These are phyloP conservation scores for Ploceus nigricollis DNA, from an alignment of 2,113 vertebrate species.

Conservation along the genomic window DNA sequence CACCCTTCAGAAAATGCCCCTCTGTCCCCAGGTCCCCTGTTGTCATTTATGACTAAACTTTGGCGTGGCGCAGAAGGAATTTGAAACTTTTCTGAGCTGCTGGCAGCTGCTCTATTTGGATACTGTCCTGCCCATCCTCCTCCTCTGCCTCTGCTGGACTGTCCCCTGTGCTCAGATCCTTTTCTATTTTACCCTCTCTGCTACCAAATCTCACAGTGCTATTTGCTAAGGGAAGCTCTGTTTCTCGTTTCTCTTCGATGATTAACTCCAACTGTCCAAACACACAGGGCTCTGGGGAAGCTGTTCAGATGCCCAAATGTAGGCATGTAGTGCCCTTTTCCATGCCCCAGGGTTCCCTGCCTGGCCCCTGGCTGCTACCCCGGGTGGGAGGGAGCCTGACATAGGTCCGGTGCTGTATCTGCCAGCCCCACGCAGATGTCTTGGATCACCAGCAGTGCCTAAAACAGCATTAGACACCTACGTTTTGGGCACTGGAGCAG, in stretches of 20 bases:
- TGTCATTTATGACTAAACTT: slow-evolving; percentile 20
- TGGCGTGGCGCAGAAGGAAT: not conserved
- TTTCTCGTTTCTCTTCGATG: not conserved
- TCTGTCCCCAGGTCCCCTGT: not conserved
- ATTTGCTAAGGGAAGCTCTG: not conserved
- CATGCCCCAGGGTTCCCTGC: not conserved
- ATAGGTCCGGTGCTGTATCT: not conserved
- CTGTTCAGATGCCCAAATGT: not conserved
- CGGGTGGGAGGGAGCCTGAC: not conserved
- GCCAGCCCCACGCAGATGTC: not conserved
- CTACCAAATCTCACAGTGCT: not conserved
- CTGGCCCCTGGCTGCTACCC: not conserved
- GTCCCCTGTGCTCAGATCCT: not conserved
- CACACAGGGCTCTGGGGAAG: not conserved
- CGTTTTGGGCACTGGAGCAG: not conserved
- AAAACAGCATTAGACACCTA: not conserved
- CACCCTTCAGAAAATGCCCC: slow-evolving; percentile 7
- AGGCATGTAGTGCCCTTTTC: not conserved
- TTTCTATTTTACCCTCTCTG: not conserved
- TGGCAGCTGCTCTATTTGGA: not conserved
- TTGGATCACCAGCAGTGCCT: not conserved
- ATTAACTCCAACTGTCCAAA: slow-evolving; percentile 62
- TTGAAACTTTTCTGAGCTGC: not conserved
- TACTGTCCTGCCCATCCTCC: not conserved
- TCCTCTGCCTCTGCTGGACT: not conserved